Evolutionary conservation across 2,113 vertebrate genomes (phyloP), one percentile per base, ranked within the genome.

Genomic region (Scophthalmus maximus): DNA sequence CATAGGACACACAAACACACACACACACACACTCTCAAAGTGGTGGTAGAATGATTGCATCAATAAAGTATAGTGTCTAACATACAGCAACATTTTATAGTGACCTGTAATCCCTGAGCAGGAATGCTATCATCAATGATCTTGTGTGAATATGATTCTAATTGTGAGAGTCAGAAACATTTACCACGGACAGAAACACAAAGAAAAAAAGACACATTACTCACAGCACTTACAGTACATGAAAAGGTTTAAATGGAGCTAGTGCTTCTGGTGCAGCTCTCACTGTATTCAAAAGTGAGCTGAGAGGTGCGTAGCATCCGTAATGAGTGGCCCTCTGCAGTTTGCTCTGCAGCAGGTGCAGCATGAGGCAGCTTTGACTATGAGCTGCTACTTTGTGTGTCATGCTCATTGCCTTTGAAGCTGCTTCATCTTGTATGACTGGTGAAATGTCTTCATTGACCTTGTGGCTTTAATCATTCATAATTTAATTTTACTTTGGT

Each of bases 221-320:
- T n/a, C n/a, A n/a, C n/a, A n/a, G n/a, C n/a, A n/a, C n/a, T n/a
- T n/a, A n/a, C n/a, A 15, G 36, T 40, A 40, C 36, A 3, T 20
- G 42, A n/a, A 8, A 7, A n/a, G 42, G 8, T 46, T 50, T 4
- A 20, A 11, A 56, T 30, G 32, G 42, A 27, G n/a, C 7, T 20
- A 11, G 15, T 30, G 46, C 18, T 6, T 20, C n/a, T 27, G 7
- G 25, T 9, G 44, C 49, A 18, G 32, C 34, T 51, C 44, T 63
- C 32, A 22, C n/a, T 58, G 34, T 65, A 38, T n/a, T n/a, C 23
- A 46, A 4, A 36, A 46, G 14, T 2, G 1, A 57, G 22, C 8
- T 59, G 60, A 59, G 44, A 52, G 61, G 68, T 71, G 76, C 67
- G 64, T 23, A 25, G 68, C 68, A 66, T 66, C 61, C 20, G 6